Percentiles rank a stretch among this genome's conserved stretches.
Evolutionary conservation across 1,140 invertebrate genomes (phyloP).

Genomic region (Microplitis demolitor): DNA sequence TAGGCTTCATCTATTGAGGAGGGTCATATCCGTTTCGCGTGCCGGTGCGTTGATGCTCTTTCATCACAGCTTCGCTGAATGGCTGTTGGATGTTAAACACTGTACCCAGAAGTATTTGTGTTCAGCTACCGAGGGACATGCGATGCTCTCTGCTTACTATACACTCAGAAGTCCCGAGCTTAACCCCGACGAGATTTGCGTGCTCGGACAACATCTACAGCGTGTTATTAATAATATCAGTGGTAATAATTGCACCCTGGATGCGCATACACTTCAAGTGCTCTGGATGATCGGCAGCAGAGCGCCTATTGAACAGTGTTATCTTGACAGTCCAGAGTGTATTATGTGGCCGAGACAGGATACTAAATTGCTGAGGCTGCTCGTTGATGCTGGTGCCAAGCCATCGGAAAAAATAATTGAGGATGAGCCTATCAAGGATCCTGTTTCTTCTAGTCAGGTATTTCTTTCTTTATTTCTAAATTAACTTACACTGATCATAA

Average conservation of each 20-base stretch:
- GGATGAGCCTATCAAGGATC: slow-evolving; percentile 59
- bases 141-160: slow-evolving; percentile 86
- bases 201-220: slow-evolving; percentile 56
- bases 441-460: slow-evolving; percentile 62
- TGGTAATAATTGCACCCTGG: slow-evolving; percentile 49
- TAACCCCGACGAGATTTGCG: slow-evolving; percentile 59
- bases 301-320: slow-evolving; percentile 69
- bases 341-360: slow-evolving; percentile 63
- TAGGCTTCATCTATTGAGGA: slow-evolving; percentile 77
- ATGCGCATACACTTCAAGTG: slow-evolving; percentile 69
- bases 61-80: slow-evolving; percentile 92
- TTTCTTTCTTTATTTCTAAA: background rate
- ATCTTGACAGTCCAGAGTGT: slow-evolving; percentile 62
- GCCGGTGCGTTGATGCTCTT: slow-evolving; percentile 77
- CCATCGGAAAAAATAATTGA: slow-evolving; percentile 61
- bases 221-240: slow-evolving; percentile 45
- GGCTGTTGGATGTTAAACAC: slow-evolving; percentile 94
- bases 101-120: slow-evolving; percentile 94
- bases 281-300: slow-evolving; percentile 72
- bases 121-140: slow-evolving; percentile 84
- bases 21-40: slow-evolving; percentile 70
- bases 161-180: slow-evolving; percentile 66
- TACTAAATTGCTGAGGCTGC: slow-evolving; percentile 67
- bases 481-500: background rate
- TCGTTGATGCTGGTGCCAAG: slow-evolving; percentile 71